phyloP scores from a whole-genome alignment of 2,888 invertebrate genomes.

The Nipponacmea schrenckii region DNA sequence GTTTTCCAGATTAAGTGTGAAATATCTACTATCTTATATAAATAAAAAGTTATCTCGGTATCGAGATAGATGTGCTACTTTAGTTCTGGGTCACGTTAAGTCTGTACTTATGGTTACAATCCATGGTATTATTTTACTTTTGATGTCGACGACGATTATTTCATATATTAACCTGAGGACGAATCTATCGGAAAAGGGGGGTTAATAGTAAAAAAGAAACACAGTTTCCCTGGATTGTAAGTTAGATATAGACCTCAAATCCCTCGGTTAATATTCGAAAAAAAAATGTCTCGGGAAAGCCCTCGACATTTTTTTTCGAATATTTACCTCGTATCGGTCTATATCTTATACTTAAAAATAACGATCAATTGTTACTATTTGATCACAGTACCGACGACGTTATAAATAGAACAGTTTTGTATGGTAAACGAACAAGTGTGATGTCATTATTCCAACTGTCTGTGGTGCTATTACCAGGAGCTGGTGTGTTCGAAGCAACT shows the following conservation, averaged over 20 bases:
- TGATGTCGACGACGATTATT: no score
- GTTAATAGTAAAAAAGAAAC: no score
- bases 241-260: no score
- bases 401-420: constrained; percentile 39
- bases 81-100: constrained; percentile 76
- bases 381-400: constrained; percentile 64
- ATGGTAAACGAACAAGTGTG: constrained; percentile 36
- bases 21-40: constrained; percentile 75
- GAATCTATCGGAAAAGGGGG: no score
- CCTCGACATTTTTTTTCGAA: no score
- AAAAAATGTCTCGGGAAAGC: no score
- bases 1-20: constrained; percentile 72
- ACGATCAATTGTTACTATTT: constrained; percentile 41
- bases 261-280: no score
- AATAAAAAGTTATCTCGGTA: constrained; percentile 73
- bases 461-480: constrained; percentile 76
- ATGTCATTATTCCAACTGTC: constrained; percentile 72
- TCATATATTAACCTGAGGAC: no score
- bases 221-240: no score
- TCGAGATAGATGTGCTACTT: constrained; percentile 52
- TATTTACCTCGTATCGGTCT: no score
- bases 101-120: constrained; percentile 73
- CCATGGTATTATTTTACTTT: no score
- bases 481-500: constrained; percentile 83
- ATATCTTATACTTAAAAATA: no score